Evolutionary conservation across 92 coral and sea anemone species (phyloP), one percentile per base, ranked within the genome.

Genomic region (Zoanthus sociatus): DNA sequence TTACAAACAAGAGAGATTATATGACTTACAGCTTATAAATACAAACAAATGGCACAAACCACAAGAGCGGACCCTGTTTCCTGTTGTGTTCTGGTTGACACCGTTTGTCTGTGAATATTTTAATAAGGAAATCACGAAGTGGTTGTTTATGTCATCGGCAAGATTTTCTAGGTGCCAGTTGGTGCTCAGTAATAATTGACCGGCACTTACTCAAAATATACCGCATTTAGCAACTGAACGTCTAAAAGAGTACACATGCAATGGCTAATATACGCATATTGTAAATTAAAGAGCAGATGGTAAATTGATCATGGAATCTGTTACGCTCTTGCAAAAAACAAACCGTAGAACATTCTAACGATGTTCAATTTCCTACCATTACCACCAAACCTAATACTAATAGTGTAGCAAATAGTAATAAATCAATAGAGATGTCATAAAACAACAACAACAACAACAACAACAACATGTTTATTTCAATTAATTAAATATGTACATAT

Each of bases 71-170:
- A 18, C 45, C 48, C 61, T 45, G 61, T 81, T 81, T 77, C 73
- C 82, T 77, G 45, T 53, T 54, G 68, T 10, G 46, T 21, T 26
- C n/a, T 14, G 46, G 79, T 76, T 76, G 64, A 51, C 50, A 76
- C 18, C 53, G 66, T 77, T 77, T 77, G 45, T 78, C 68, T 20
- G 70, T 78, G 83, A 51, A 78, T 10, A 56, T 48, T 60, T 78
- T 60, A 78, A 78, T 61, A 46, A 78, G 54, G 72, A 78, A 60
- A 64, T 37, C 84, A 78, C 84, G 42, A 69, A 75, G n/a, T 12
- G 21, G 9, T 14, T 16, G 56, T 31, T 17, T 73, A 2, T 73
- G 61, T 47, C 78, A 54, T 53, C 78, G 30, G 42, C 60, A 18
- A 75, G 0, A 75, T 75, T 46, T 46, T 47, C 15, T 21, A 33